Percentiles rank a stretch among this genome's conserved stretches.
Conservation (phyloP, 37 sponge, comb jelly and placozoan genomes). For the Eunapius fragilis region DNA sequence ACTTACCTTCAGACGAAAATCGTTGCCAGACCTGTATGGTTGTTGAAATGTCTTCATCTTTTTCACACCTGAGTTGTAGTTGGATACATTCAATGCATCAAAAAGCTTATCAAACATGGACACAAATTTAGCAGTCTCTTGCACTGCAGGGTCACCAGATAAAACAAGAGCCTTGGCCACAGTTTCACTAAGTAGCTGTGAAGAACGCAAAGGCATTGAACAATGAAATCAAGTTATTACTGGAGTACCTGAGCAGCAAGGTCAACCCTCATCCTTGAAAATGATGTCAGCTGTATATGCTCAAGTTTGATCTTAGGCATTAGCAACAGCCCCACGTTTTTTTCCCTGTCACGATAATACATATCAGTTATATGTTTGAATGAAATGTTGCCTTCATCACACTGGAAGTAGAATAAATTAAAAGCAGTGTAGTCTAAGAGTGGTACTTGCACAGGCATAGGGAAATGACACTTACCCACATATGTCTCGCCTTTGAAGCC, state of each 20-base stretch:
- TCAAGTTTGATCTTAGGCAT: conserved; percentile 1
- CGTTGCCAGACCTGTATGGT: conserved; percentile 17
- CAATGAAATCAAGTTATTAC: not conserved
- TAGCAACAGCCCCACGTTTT: not conserved
- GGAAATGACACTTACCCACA: not conserved
- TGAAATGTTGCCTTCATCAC: conserved; percentile 5
- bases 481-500: not conserved
- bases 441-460: not conserved
- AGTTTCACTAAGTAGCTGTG: conserved; percentile 15
- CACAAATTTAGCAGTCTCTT: conserved; percentile 22
- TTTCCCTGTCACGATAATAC: conserved; percentile 7
- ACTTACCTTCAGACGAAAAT: conserved; percentile 19
- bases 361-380: conserved; percentile 28
- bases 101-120: conserved; percentile 5
- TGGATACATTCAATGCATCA: conserved; percentile 24
- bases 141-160: not conserved
- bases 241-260: conserved; percentile 12
- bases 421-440: not conserved
- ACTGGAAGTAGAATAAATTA: conserved; percentile 9
- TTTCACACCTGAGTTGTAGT: conserved; percentile 5
- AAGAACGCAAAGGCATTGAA: not conserved
- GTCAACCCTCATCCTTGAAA: conserved; percentile 23
- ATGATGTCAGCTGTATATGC: conserved; percentile 7
- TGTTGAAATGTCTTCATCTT: not conserved
- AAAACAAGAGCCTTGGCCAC: conserved; percentile 12